A percentile compares a stretch with the other conserved stretches of the same genome.
phyloP scores from a whole-genome alignment of 92 coral and sea anemone genomes.

The Zoanthus gigantus region DNA sequence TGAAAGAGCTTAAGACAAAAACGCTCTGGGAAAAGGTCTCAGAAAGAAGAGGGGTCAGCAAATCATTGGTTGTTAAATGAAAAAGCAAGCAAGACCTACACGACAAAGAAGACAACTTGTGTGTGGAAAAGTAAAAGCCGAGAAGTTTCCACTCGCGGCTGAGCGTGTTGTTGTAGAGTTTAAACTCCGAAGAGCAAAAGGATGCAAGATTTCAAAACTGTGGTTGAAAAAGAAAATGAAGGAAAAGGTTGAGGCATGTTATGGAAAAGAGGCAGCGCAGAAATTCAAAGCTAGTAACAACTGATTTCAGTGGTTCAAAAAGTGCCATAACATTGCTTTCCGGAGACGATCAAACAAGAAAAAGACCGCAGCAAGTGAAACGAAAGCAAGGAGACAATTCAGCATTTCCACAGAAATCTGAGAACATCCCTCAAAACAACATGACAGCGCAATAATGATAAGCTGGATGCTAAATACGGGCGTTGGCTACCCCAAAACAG shows the following conservation, averaged over 20 bases:
- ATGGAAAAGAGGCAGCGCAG: constrained; percentile 43
- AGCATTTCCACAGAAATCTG: constrained; percentile 46
- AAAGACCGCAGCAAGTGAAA: constrained; percentile 24
- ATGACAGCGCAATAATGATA: neutral
- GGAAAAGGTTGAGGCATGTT: constrained; percentile 11
- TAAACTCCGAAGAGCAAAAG: constrained; percentile 47
- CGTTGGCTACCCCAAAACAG: neutral
- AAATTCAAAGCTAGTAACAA: constrained; percentile 43
- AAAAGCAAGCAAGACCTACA: constrained; percentile 2
- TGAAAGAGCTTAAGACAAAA: constrained; percentile 53
- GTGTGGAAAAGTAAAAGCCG: constrained; percentile 15
- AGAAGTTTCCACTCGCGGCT: constrained; percentile 46
- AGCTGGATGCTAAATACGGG: neutral
- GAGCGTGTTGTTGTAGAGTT: constrained; percentile 38
- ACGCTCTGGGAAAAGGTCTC: constrained; percentile 67
- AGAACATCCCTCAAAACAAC: constrained; percentile 43
- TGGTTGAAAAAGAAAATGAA: constrained; percentile 22
- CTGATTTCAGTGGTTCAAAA: constrained; percentile 45
- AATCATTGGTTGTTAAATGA: constrained; percentile 70
- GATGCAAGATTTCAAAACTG: constrained; percentile 3
- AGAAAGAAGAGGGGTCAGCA: constrained; percentile 62
- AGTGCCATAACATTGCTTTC: constrained; percentile 43
- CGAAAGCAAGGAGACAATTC: constrained; percentile 38
- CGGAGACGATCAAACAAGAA: constrained; percentile 42
- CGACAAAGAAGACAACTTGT: constrained; percentile 19